phyloP scores from a whole-genome alignment of 2,113 vertebrate genomes.

The pig (Sus scrofa) region DNA sequence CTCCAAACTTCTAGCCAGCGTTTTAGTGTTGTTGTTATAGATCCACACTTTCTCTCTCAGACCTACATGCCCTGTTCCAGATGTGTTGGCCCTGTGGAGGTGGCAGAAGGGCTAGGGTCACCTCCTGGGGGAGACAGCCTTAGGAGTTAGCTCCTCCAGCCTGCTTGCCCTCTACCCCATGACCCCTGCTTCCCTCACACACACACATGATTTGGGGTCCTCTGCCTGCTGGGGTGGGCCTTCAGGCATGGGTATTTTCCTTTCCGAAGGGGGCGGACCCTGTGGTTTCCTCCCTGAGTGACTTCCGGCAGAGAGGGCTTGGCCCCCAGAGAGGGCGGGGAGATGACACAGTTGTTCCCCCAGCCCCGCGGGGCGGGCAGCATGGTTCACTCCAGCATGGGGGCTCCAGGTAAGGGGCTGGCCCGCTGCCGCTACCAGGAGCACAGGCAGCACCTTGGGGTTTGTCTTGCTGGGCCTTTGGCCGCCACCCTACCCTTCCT shows the following conservation, averaged over 20 bases:
- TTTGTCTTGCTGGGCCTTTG: neutral
- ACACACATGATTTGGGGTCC: constrained; percentile 51
- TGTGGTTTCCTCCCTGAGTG: constrained; percentile 83
- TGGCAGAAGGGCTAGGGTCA: neutral
- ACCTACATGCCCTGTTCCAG: neutral
- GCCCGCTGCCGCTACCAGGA: neutral
- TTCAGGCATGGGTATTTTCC: constrained; percentile 75
- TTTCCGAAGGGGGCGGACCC: constrained; percentile 78
- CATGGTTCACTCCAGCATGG: constrained; percentile 83
- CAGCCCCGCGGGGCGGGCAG: constrained; percentile 76
- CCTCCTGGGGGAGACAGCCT: neutral
- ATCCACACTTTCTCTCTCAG: neutral
- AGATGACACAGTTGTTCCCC: constrained; percentile 84
- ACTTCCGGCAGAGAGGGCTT: constrained; percentile 80
- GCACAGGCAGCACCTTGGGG: neutral
- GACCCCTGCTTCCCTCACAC: neutral
- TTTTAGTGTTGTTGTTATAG: neutral
- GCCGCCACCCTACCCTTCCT: neutral
- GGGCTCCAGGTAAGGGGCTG: constrained; percentile 83
- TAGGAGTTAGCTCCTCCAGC: neutral
- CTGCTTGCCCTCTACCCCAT: neutral
- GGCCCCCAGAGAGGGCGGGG: constrained; percentile 80
- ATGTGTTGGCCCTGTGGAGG: neutral
- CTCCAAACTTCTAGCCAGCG: neutral
- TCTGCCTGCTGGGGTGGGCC: constrained; percentile 40